Conservation (phyloP, 2,113 vertebrate species). For the Sphaerodactylus townsendi region DNA sequence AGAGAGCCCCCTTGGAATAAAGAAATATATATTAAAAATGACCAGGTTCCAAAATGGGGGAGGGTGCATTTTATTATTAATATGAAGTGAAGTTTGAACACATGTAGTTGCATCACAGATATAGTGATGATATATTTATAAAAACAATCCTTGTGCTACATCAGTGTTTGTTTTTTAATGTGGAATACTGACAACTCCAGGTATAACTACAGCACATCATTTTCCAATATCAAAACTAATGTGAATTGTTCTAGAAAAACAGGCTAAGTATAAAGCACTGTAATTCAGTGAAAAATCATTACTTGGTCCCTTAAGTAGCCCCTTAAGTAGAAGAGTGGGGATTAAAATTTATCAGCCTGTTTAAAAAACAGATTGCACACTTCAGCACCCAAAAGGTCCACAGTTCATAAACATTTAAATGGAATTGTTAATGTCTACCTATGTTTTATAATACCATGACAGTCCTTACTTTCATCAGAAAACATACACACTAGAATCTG, state of each 20-base stretch:
- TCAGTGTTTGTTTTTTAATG: not conserved
- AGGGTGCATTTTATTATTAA: not conserved
- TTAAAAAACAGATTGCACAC: conserved; percentile 52
- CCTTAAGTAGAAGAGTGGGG: conserved; percentile 64
- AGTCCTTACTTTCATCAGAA: conserved; percentile 50
- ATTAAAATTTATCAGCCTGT: conserved; percentile 54
- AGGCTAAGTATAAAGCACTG: conserved; percentile 60
- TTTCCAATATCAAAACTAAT: conserved; percentile 50
- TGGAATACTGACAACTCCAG: fast-evolving
- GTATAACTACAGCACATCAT: not conserved
- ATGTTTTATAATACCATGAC: conserved; percentile 75
- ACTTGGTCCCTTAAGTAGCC: conserved; percentile 77
- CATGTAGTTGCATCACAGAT: conserved; percentile 11
- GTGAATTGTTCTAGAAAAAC: conserved; percentile 10
- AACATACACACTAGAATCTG: conserved; percentile 62
- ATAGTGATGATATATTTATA: not conserved
- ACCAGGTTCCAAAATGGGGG: too few species aligned
- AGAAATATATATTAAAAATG: too few species aligned
- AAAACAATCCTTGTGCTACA: not conserved
- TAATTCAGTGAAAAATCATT: conserved; percentile 70
- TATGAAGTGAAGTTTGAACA: not conserved
- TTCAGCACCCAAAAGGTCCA: conserved; percentile 58
- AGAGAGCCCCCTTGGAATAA: not conserved
- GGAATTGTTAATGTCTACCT: conserved; percentile 74
- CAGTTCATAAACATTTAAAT: conserved; percentile 73